phyloP scores from a whole-genome alignment of 1,140 invertebrate genomes.

The Macrocentrus cingulum region DNA sequence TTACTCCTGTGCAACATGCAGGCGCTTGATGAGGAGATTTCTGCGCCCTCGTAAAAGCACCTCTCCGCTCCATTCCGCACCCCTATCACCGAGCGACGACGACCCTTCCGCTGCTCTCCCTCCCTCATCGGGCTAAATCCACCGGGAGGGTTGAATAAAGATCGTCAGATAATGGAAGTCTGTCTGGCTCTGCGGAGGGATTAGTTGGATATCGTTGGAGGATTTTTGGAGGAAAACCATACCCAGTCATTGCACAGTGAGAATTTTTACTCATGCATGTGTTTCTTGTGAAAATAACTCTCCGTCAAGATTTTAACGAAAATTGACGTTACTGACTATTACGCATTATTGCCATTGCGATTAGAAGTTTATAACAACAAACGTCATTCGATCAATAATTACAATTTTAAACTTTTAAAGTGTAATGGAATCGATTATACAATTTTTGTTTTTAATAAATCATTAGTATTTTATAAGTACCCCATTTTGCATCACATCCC shows the following conservation, averaged over 20 bases:
- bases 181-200: slow-evolving; percentile 31
- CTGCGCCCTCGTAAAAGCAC: slow-evolving; percentile 53
- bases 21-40: slow-evolving; percentile 57
- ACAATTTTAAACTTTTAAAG: too few species aligned
- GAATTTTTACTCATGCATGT: background rate
- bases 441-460: too few species aligned
- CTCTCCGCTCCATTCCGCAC: slow-evolving; percentile 30
- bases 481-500: too few species aligned
- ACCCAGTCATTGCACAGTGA: background rate
- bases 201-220: slow-evolving; percentile 32
- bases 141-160: slow-evolving; percentile 48
- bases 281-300: slow-evolving; percentile 1
- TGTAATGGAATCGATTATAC: too few species aligned
- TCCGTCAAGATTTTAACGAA: background rate
- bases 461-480: too few species aligned
- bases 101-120: slow-evolving; percentile 26
- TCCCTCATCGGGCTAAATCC: slow-evolving; percentile 11
- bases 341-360: background rate
- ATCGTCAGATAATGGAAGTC: slow-evolving; percentile 50
- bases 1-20: slow-evolving; percentile 30
- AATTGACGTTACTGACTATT: background rate
- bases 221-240: slow-evolving; percentile 8
- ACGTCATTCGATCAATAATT: too few species aligned
- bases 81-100: slow-evolving; percentile 16
- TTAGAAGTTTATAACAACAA: background rate